phyloP scores from a whole-genome alignment of 2,797 vertebrate genomes.

The Crypturellus tataupa region DNA sequence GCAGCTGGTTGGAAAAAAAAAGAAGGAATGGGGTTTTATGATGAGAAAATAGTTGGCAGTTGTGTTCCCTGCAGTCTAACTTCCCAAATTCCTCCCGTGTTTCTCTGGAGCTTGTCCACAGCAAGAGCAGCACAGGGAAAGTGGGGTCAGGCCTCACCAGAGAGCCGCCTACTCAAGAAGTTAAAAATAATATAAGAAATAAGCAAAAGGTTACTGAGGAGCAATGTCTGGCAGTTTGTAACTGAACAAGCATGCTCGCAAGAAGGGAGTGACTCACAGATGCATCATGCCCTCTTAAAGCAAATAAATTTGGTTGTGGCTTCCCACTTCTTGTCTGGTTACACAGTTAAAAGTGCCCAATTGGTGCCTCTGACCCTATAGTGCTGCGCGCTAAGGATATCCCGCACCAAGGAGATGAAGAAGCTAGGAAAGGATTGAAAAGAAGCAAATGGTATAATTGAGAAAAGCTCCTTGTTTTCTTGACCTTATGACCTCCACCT shows the following conservation, averaged over 20 bases:
- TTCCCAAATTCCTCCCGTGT: not conserved
- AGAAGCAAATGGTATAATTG: not conserved
- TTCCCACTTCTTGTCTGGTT: not conserved
- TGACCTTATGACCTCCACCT: not conserved
- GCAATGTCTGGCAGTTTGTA: fast-evolving
- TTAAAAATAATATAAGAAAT: not conserved
- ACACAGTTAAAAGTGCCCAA: not conserved
- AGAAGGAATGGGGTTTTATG: not conserved
- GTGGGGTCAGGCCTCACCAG: not conserved
- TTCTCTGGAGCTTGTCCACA: not conserved
- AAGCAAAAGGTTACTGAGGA: not conserved
- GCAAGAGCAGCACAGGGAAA: not conserved
- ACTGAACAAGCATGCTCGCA: not conserved
- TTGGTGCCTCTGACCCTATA: not conserved
- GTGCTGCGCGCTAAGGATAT: not conserved
- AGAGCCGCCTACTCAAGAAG: not conserved
- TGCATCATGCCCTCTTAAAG: too few relatives aligned
- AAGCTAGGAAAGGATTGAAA: not conserved
- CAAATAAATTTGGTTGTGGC: too few relatives aligned
- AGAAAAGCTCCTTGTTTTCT: not conserved
- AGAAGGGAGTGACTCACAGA: too few relatives aligned
- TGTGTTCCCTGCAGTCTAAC: not conserved
- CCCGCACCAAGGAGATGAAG: not conserved
- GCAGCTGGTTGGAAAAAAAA: not conserved
- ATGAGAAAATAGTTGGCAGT: not conserved